Conservation (phyloP, 2,113 vertebrate genomes). For the Entomyzon cyanotis region DNA sequence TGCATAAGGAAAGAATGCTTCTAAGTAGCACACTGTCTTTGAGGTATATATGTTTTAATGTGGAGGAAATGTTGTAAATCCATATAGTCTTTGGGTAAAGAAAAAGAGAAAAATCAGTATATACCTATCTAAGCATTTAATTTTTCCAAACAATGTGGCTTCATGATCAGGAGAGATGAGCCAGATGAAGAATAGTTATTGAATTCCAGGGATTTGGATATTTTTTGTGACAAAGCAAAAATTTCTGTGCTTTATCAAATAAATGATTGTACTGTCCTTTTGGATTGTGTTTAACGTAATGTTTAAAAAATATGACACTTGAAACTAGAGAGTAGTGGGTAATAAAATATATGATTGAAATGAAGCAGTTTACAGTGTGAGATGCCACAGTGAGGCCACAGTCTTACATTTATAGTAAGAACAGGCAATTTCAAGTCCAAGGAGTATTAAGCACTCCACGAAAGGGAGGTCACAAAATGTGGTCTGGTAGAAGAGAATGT, state of each 20-base stretch:
- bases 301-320: too few relatives aligned
- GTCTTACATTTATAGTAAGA: neutral
- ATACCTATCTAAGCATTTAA: accelerated
- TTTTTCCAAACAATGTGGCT: neutral
- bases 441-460: neutral
- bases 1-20: neutral
- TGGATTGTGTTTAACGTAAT: neutral
- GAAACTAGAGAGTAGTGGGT: too few relatives aligned
- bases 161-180: neutral
- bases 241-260: neutral
- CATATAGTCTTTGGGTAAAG: neutral
- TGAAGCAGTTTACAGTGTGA: neutral
- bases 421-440: neutral
- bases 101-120: neutral
- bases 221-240: neutral
- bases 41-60: neutral
- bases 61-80: neutral
- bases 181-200: neutral
- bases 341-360: neutral
- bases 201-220: neutral
- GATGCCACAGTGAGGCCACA: neutral
- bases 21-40: neutral
- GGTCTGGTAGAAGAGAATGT: neutral
- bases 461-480: neutral
- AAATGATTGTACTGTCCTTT: neutral